These are phyloP conservation scores for Cyclophora albipunctata DNA, from an alignment of 2,888 invertebrate species.

Conservation along the genomic window DNA sequence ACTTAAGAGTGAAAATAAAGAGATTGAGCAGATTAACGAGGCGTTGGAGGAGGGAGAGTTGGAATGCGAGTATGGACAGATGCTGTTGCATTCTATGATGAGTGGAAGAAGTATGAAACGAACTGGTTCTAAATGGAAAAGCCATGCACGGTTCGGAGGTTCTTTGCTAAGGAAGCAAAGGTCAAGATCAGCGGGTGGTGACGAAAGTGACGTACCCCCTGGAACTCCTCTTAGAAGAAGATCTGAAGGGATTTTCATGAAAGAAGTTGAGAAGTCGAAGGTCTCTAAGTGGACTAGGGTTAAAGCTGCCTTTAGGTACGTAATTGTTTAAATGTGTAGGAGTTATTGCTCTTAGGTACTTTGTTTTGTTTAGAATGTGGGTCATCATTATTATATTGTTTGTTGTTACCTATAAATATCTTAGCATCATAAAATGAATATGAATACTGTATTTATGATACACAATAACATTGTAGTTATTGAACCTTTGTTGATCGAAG, in stretches of 20 bases:
- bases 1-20: constrained; percentile 49
- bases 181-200: constrained; percentile 80
- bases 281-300: constrained; percentile 93
- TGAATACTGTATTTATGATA: too few relatives aligned
- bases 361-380: too few relatives aligned
- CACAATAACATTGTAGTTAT: too few relatives aligned
- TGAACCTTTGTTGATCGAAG: too few relatives aligned
- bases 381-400: too few relatives aligned
- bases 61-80: constrained; percentile 78
- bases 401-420: too few relatives aligned
- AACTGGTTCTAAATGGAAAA: constrained; percentile 67
- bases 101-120: constrained; percentile 71
- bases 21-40: constrained; percentile 59
- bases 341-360: too few relatives aligned
- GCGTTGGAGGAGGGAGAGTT: constrained; percentile 70
- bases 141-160: constrained; percentile 61
- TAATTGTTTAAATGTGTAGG: constrained; percentile 23
- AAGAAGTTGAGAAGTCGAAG: constrained; percentile 74
- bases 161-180: constrained; percentile 76
- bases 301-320: constrained; percentile 90
- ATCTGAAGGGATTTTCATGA: constrained; percentile 56
- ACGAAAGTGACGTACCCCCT: constrained; percentile 67
- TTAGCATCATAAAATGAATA: too few relatives aligned
- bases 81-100: constrained; percentile 79
- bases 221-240: constrained; percentile 55